Evolutionary conservation across 2,113 vertebrate species (phyloP), one percentile per base, ranked within the genome.

Genomic region (Corapipo altera): DNA sequence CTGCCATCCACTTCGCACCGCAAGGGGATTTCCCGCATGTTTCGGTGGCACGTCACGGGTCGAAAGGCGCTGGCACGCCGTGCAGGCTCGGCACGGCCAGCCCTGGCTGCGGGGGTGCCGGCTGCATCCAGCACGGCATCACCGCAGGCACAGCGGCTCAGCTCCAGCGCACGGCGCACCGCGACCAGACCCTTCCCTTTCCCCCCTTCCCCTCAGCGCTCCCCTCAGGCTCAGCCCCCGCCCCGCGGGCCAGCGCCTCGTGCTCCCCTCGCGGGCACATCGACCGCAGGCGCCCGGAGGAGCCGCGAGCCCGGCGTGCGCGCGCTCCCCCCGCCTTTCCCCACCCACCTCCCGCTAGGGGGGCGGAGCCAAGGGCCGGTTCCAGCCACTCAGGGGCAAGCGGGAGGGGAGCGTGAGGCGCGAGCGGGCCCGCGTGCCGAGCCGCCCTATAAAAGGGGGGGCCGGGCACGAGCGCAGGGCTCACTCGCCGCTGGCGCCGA

Each of bases 401-500:
- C 57, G 8, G 66, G 41, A 66, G 41, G 62, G 75, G 44, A 67
- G 85, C 86, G 83, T 61, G 95, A 78, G 93, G 66, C 20, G 88
- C 39, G 71, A 90, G 78, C 44, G 93, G 67, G 27, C 70, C 91
- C 90, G 81, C 91, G 85, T 94, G 95, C 70, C 28, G 32, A 48
- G 17, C 30, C 67, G 28, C 72, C 15, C 10, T 66, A 93, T 94
- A 95, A 95, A 86, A 71, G 0, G 3, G 14, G 41, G 27, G 37
- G 41, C 26, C 17, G 48, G 73, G 78, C 0, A 0, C 22, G 52
- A 44, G 28, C 44, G 9, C 48, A 1, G n/a, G 4, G 58, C 44
- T 80, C 28, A n/a, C 3, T 84, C 54, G 28, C 54, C 3, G 43
- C 58, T 27, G 62, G 93, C 17, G 7, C 24, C 13, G 0, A 20